phyloP scores from a whole-genome alignment of 2,888 invertebrate genomes.

The Pediacus dermestoides region DNA sequence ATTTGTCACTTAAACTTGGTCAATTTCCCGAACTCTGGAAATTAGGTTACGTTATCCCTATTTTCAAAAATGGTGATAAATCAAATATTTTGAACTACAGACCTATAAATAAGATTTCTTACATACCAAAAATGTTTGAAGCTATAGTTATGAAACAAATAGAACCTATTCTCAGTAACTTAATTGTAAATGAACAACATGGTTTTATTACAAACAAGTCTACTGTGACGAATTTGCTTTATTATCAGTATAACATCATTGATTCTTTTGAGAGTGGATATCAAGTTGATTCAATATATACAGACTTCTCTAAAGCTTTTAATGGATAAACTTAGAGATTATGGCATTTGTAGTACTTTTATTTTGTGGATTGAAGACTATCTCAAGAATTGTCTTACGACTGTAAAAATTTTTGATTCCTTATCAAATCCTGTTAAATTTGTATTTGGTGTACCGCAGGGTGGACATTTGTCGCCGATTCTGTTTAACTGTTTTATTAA shows the following conservation, averaged over 20 bases:
- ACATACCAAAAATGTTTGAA: conserved; percentile 2
- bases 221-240: neutral
- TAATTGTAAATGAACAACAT: neutral
- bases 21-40: neutral
- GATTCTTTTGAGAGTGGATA: neutral
- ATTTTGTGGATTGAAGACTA: no score
- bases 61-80: conserved; percentile 1
- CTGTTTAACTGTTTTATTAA: no score
- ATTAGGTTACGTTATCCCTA: neutral
- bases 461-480: no score
- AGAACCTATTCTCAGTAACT: neutral
- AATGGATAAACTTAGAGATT: no score
- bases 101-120: neutral
- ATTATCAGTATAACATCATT: neutral
- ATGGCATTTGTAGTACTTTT: no score
- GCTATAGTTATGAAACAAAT: neutral
- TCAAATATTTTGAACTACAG: neutral
- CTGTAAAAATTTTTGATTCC: no score
- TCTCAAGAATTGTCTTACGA: no score
- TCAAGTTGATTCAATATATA: conserved; percentile 6
- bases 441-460: no score
- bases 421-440: no score
- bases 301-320: conserved; percentile 7
- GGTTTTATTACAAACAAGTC: neutral
- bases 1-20: neutral